Conservation (phyloP, 2,797 vertebrate genomes). For the Chiroxiphia lanceolata region DNA sequence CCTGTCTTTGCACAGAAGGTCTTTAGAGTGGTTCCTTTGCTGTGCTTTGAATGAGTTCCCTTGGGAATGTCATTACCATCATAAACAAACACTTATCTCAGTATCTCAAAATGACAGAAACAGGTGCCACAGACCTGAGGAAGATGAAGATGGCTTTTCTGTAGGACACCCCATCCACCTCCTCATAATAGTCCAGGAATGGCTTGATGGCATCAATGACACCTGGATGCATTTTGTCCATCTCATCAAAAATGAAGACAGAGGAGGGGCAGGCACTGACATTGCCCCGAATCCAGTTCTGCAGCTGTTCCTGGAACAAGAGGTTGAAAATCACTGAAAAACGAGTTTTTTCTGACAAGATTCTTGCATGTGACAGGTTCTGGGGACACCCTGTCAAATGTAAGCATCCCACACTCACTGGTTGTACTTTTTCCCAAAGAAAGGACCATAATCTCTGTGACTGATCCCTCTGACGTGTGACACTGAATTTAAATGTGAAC, state of each 20-base stretch:
- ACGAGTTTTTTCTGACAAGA: background rate
- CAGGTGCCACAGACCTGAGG: slow-evolving; percentile 80
- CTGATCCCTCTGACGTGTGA: background rate
- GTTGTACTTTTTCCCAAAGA: background rate
- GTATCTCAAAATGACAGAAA: background rate
- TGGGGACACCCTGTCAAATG: background rate
- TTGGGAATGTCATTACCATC: background rate
- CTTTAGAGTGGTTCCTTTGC: background rate
- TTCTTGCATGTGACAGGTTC: background rate
- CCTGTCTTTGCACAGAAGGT: background rate
- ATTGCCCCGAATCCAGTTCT: slow-evolving; percentile 89
- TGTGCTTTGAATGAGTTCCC: background rate
- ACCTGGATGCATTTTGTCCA: slow-evolving; percentile 92
- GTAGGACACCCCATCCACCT: slow-evolving; percentile 87
- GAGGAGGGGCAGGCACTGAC: slow-evolving; percentile 85
- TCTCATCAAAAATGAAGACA: slow-evolving; percentile 94
- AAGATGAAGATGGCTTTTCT: slow-evolving; percentile 91
- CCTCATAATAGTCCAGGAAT: slow-evolving; percentile 88
- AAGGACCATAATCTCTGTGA: background rate
- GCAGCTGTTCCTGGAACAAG: slow-evolving; percentile 81
- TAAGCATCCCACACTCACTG: background rate
- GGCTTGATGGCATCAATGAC: slow-evolving; percentile 93
- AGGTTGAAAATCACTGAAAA: background rate
- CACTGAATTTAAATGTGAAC: background rate
- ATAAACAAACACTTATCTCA: background rate